Base-by-base conservation (phyloP, 1,140 invertebrate genomes). In the Thaumatotibia leucotreta region DNA sequence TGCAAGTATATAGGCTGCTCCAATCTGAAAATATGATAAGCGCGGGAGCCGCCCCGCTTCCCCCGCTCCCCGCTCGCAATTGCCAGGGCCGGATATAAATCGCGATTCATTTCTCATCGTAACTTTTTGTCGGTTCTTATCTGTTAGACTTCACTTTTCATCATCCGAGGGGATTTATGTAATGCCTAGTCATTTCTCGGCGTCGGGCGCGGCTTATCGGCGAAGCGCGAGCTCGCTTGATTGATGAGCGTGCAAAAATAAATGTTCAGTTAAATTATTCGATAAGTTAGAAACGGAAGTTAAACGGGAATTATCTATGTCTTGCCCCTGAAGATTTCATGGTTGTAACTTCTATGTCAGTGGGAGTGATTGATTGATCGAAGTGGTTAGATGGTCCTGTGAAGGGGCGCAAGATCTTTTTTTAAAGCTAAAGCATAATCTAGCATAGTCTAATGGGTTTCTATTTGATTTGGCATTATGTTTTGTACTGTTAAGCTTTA, bases 231-330 rank as follows among this genome's bases (percentile, higher is more conserved):
- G 84, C 79, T 88, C 86, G 82, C 86, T 92, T 92, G 91, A 92
- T 92, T 92, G 91, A 92, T 92, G 91, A 91, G 87, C 89, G 89
- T 87, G 89, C 88, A 91, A 90, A 91, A 91, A 92, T 92, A 92
- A 92, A 92, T 91, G 89, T 90, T 91, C 86, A 91, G 88, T 92
- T 92, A 92, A 92, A 92, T 92, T 92, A 92, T 92, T 92, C 91
- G 91, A 92, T 92, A 91, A 92, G 91, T 92, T 92, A 87, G 81
- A 86, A 91, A 91, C 89, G 91, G 89, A 92, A 92, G 91, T 92
- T 92, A 91, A 92, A 90, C 86, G 89, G 86, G 88, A 91, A 90
- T 92, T 91, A 92, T 92, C 91, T 91, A 88, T 88, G 86, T 88
- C 84, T 86, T 87, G 80, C 84, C 84, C 84, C 81, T 73, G 69